A percentile compares a stretch with the other conserved stretches of the same genome.
phyloP scores from a whole-genome alignment of 2,113 vertebrate genomes.

The Plotosus lineatus region DNA sequence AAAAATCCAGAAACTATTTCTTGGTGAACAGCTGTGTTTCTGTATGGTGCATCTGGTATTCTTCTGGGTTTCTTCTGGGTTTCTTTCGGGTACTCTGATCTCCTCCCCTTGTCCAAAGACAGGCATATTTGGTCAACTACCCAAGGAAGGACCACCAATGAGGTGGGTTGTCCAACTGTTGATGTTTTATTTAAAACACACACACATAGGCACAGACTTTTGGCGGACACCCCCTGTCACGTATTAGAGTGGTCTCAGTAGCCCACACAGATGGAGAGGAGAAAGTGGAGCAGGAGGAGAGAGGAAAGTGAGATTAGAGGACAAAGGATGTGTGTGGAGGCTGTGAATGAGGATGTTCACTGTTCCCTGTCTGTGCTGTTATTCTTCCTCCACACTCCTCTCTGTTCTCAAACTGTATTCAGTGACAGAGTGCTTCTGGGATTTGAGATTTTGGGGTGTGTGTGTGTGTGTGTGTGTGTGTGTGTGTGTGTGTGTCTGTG shows the following conservation, averaged over 20 bases:
- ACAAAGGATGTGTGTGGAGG: constrained; percentile 27
- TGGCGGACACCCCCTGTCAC: constrained; percentile 16
- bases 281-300: constrained; percentile 20
- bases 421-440: neutral
- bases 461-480: constrained; percentile 44
- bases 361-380: constrained; percentile 14
- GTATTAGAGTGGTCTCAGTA: constrained; percentile 31
- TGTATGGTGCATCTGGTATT: too few relatives aligned
- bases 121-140: too few relatives aligned
- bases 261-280: constrained; percentile 27
- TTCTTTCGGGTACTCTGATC: too few relatives aligned
- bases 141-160: too few relatives aligned
- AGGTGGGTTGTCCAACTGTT: neutral
- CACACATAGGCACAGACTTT: neutral
- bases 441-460: constrained; percentile 47
- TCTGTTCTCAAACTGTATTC: constrained; percentile 13
- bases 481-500: neutral
- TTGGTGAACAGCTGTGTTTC: too few relatives aligned
- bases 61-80: too few relatives aligned
- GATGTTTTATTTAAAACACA: constrained; percentile 30
- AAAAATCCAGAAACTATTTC: too few relatives aligned
- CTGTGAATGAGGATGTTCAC: constrained; percentile 12
- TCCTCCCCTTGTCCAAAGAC: too few relatives aligned
- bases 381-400: constrained; percentile 15
- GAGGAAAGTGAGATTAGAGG: constrained; percentile 18